A percentile compares a stretch with the other conserved stretches of the same genome.
Evolutionary conservation across 2,888 invertebrate genomes (phyloP).

Genomic region (Hirtodrosophila confusa): DNA sequence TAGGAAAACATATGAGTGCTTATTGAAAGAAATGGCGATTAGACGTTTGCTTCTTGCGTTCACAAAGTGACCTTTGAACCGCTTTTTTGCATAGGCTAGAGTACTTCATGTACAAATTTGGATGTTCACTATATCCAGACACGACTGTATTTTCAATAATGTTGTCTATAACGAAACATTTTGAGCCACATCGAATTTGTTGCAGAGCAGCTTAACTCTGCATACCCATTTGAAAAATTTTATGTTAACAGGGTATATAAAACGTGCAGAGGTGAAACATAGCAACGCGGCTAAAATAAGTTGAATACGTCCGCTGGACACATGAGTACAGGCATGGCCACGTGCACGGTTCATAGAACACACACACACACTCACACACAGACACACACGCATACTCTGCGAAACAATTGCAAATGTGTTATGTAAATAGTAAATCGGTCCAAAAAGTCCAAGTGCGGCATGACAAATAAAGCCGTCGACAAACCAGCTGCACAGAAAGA

Average conservation of each 20-base stretch:
- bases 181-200: no score
- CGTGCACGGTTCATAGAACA: constrained; percentile 46
- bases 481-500: constrained; percentile 11
- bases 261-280: constrained; percentile 42
- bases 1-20: no score
- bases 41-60: no score
- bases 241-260: constrained; percentile 30
- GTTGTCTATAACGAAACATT: no score
- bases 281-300: constrained; percentile 26
- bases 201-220: no score
- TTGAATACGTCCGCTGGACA: constrained; percentile 24
- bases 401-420: constrained; percentile 61
- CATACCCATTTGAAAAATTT: not conserved
- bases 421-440: constrained; percentile 53
- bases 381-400: constrained; percentile 43
- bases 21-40: no score
- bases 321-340: constrained; percentile 23
- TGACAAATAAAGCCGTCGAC: constrained; percentile 23
- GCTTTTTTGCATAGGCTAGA: no score
- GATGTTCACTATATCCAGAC: no score
- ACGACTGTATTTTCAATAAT: no score
- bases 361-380: constrained; percentile 18
- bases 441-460: constrained; percentile 35
- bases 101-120: no score
- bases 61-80: no score